Percentiles rank a stretch among this genome's conserved stretches.
These are phyloP conservation scores for Rhopilema esculentum DNA, from an alignment of 30 jellyfish, hydroid and myxozoan species.

Conservation along the genomic window DNA sequence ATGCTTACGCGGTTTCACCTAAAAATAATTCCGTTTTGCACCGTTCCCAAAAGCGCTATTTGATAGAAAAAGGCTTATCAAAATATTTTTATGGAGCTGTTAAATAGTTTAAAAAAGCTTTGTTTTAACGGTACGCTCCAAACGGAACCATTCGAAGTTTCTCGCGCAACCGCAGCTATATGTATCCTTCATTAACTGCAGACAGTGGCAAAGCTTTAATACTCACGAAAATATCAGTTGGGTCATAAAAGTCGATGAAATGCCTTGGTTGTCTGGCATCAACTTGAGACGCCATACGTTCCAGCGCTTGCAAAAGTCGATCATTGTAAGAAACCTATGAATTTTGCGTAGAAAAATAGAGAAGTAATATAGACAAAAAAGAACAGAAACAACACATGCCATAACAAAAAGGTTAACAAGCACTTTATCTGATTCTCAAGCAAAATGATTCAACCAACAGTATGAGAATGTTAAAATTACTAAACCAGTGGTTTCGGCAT, in stretches of 20 bases:
- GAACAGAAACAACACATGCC: no score
- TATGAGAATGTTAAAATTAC: neutral
- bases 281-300: conserved; percentile 91
- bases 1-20: no score
- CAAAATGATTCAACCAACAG: neutral
- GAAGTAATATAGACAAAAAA: neutral
- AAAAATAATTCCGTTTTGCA: no score
- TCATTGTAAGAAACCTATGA: conserved; percentile 70
- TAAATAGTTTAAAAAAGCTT: no score
- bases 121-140: no score
- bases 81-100: no score
- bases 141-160: no score
- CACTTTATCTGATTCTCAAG: neutral
- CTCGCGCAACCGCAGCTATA: no score
- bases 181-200: no score
- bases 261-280: conserved; percentile 82
- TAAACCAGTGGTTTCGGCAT: neutral
- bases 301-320: conserved; percentile 92
- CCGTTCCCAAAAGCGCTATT: no score
- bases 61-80: no score
- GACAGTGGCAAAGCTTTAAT: no score
- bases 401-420: neutral
- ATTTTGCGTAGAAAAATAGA: neutral
- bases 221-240: conserved; percentile 75
- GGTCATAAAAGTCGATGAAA: conserved; percentile 86